Percentiles rank a stretch among this genome's conserved stretches.
Conservation (phyloP, 2,888 invertebrate species). For the Drosophila birchii region DNA sequence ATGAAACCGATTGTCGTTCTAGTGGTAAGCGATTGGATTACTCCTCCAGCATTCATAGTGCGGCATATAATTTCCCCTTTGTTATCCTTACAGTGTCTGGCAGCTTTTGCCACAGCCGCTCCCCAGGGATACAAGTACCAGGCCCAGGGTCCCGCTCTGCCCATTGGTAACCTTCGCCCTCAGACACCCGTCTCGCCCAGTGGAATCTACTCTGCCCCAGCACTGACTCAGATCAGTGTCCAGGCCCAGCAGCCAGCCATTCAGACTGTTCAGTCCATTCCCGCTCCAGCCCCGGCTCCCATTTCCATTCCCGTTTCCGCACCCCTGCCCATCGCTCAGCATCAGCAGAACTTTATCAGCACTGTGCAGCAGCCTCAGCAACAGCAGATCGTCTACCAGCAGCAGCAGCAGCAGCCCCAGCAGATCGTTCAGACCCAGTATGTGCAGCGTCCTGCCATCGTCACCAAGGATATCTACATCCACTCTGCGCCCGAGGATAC, state of each 20-base stretch:
- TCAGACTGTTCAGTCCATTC: conserved; percentile 33
- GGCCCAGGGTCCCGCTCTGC: conserved; percentile 45
- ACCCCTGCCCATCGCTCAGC: conserved; percentile 9
- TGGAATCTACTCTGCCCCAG: conserved; percentile 67
- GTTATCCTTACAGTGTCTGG: conserved; percentile 61
- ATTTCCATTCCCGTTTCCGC: conserved; percentile 12
- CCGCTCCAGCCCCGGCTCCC: conserved; percentile 12
- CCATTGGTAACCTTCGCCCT: conserved; percentile 66
- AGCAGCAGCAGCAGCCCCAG: conserved; percentile 51
- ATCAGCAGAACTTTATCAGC: conserved; percentile 12
- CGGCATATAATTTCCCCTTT: background rate
- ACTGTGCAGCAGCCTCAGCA: conserved; percentile 30
- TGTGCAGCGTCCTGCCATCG: conserved; percentile 76
- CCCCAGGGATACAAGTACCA: conserved; percentile 77
- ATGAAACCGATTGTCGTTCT: conserved; percentile 73
- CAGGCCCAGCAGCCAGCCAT: conserved; percentile 47
- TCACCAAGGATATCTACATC: conserved; percentile 83
- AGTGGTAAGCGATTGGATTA: conserved; percentile 61
- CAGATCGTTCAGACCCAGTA: conserved; percentile 59
- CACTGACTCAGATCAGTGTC: conserved; percentile 47
- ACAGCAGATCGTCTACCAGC: conserved; percentile 23
- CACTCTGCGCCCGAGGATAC: conserved; percentile 83
- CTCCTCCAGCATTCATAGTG: background rate
- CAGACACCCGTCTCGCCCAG: conserved; percentile 60
- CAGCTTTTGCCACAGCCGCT: conserved; percentile 55